Base-by-base conservation (phyloP, 2,888 invertebrate genomes). In the Pammene aurita region DNA sequence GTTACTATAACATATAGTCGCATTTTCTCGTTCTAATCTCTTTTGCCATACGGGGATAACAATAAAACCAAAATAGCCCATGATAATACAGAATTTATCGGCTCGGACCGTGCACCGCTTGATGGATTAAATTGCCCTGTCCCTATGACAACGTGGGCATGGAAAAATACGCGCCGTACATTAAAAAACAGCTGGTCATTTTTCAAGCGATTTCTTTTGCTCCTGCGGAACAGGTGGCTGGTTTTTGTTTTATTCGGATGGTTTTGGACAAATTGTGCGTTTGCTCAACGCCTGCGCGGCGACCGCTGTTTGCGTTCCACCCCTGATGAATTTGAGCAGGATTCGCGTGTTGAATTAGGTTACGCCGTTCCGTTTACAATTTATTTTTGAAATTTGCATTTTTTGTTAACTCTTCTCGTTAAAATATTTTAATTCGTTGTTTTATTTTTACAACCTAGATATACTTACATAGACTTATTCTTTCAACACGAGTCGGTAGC, bases 61-160 rank as follows among this genome's bases (percentile, higher is more conserved):
- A 89, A 89, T 88, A 90, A 90, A 90, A 90, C 85, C 87, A 89
- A 88, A 91, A 88, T 83, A 85, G 84, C 82, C 83, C 83, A 83
- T 85, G 85, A 88, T 89, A 87, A 90, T 89, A 88, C 85, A 90
- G 88, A 91, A 91, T 91, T 90, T 92, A 92, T 90, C 87, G 92
- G 81, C 82, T 84, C 84, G 87, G 86, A 84, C 86, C 84, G 83
- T 81, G 85, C 84, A 79, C 79, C 83, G 86, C 84, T 85, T 93
- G 93, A 93, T 93, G 92, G 93, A 93, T 93, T 92, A 93, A 93
- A 93, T 93, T 93, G 93, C 93, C 91, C 85, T 85, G 80, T 84
- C 92, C 90, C 90, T 92, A 90, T 93, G 93, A 93, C 93, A 93
- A 92, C 89, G 89, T 88, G 87, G 88, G 86, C 84, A 83, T 84